Conservation (phyloP, 2,888 invertebrate genomes). For the Disparrhopalites patrizii region DNA sequence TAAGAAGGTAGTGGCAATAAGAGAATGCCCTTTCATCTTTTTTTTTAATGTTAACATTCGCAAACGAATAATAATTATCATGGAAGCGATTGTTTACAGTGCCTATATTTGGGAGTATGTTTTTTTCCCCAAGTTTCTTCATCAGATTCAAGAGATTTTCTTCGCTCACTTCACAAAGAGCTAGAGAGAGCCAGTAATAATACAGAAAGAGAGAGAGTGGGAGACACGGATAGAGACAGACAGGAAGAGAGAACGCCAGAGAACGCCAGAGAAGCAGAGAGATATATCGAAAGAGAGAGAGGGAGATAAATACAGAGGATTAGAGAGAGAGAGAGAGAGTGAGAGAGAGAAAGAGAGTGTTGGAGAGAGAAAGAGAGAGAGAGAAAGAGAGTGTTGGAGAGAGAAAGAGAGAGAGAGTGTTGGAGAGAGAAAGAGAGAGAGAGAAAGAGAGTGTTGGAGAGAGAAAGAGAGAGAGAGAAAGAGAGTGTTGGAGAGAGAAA, state of each 20-base stretch:
- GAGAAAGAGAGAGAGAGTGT: neutral
- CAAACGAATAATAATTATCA: conserved; percentile 29
- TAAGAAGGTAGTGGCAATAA: no score
- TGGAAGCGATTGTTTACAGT: conserved; percentile 38
- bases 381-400: no score
- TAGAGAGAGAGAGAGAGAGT: no score
- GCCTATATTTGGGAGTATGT: conserved; percentile 37
- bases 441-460: neutral
- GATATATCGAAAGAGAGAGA: neutral
- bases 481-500: no score
- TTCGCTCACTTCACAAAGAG: neutral
- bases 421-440: no score
- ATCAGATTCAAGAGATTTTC: conserved; percentile 23
- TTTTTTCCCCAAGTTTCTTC: conserved; percentile 27
- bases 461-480: neutral
- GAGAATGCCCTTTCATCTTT: no score
- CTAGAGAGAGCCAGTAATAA: neutral
- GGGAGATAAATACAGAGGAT: no score
- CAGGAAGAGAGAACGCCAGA: no score
- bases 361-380: neutral
- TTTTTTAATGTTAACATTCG: conserved; percentile 25
- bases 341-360: neutral
- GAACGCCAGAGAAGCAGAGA: no score
- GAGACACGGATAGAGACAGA: no score
- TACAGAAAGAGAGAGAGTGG: conserved; percentile 1